Percentiles rank a stretch among this genome's conserved stretches.
Evolutionary conservation across 2,888 invertebrate genomes (phyloP).

Genomic region (Lissonota sp.): DNA sequence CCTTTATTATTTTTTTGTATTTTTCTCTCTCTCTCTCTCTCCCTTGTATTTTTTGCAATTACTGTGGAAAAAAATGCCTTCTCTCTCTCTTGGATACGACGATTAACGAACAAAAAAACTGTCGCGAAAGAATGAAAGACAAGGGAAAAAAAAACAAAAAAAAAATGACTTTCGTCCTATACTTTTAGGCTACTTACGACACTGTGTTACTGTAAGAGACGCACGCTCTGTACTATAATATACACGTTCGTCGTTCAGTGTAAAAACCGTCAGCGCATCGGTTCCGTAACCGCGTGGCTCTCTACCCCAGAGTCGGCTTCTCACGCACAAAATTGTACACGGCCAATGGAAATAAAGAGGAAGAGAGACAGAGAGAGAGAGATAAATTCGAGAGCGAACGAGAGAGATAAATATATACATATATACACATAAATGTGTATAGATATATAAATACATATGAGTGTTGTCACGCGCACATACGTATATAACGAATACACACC

Average conservation of each 20-base stretch:
- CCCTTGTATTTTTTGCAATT: constrained; percentile 33
- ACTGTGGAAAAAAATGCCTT: constrained; percentile 40
- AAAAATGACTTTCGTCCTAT: background rate
- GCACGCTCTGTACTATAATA: constrained; percentile 62
- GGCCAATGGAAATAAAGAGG: constrained; percentile 60
- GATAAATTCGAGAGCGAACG: constrained; percentile 32
- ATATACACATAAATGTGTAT: background rate
- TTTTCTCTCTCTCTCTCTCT: constrained; percentile 3
- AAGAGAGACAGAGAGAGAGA: constrained; percentile 47
- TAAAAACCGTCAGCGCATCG: constrained; percentile 59
- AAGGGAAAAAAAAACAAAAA: constrained; percentile 35
- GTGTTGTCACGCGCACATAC: constrained; percentile 40
- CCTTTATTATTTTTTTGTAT: constrained; percentile 1
- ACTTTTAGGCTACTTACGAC: constrained; percentile 57
- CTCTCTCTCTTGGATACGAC: background rate
- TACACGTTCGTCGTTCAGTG: constrained; percentile 56
- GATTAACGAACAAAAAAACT: too few species aligned
- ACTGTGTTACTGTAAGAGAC: constrained; percentile 49
- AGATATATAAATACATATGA: background rate
- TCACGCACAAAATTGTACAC: constrained; percentile 64
- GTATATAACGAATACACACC: background rate
- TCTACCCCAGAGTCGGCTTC: constrained; percentile 59
- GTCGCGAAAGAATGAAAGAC: background rate
- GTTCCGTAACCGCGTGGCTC: constrained; percentile 63
- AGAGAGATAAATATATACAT: constrained; percentile 28